Percentiles rank a stretch among this genome's conserved stretches.
phyloP scores from a whole-genome alignment of 2,113 vertebrate genomes.

The Lycaon pictus region DNA sequence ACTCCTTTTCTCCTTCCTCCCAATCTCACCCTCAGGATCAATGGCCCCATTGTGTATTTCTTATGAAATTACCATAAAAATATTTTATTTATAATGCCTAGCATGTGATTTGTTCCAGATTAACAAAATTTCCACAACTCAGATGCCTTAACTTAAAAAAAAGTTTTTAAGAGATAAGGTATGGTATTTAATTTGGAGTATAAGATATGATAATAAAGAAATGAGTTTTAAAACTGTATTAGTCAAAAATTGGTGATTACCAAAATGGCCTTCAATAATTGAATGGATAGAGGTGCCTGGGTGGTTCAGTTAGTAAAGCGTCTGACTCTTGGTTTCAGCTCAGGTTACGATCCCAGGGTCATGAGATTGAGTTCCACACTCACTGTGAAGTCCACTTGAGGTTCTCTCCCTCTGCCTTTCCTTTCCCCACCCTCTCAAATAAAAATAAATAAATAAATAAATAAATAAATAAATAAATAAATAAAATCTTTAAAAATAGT shows the following conservation, averaged over 20 bases:
- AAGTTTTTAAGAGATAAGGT: background rate
- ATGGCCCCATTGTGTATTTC: background rate
- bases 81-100: background rate
- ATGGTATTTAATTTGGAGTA: background rate
- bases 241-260: background rate
- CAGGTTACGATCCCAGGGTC: too few species aligned
- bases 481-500: background rate
- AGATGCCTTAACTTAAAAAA: background rate
- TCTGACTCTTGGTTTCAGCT: too few species aligned
- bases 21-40: background rate
- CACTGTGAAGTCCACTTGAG: background rate
- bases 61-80: background rate
- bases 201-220: background rate
- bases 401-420: background rate
- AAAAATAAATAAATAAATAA: too few species aligned
- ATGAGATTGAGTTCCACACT: too few species aligned
- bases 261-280: background rate
- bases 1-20: background rate
- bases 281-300: background rate
- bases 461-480: background rate
- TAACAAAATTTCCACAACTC: slow-evolving; percentile 32
- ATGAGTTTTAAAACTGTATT: background rate
- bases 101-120: background rate
- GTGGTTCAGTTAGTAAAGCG: background rate
- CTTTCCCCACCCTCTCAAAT: too few species aligned